Evolutionary conservation across 1,140 invertebrate genomes (phyloP), one percentile per base, ranked within the genome.

Genomic region (Pogonognathellus flavescens): DNA sequence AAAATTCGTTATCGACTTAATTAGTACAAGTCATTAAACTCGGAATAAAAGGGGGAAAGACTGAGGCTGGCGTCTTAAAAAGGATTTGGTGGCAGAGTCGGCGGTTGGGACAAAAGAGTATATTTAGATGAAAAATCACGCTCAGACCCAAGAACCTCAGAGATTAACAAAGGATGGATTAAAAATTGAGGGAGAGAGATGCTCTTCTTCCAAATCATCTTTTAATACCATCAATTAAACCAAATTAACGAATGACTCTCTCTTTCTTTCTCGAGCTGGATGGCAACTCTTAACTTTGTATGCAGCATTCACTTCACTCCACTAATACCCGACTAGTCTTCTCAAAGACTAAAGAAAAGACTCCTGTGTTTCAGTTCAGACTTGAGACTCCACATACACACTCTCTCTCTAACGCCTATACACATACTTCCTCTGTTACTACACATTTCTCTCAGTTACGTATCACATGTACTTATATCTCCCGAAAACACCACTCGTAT

Each of bases 71-170:
- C 76, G 85, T 88, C 87, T 86, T 86, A 88, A 85, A 70, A 84
- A 60, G 87, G 85, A 84, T 84, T 88, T 76, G 70, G 66, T 66
- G 22, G 81, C 57, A 70, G 59, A 83, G 76, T 70, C 81, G 50
- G 66, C 31, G 59, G 49, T 53, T 41, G 52, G 80, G 72, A 86
- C 85, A 88, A 86, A 85, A 86, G 84, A 87, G 86, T 82, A 62
- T 84, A 88, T 88, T 88, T 88, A 88, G 84, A 87, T 88, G 88
- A 88, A 88, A 88, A 88, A 88, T 88, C 88, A 88, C 88, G 88
- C 86, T 84, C 86, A 85, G 66, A 72, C 53, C 76, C 83, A 82
- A 86, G 60, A 84, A 84, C 81, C 81, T 81, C 57, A 83, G 88
- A 87, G 88, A 88, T 88, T 88, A 88, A 88, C 88, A 87, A 86